These are phyloP conservation scores for Pelecanoides urinatrix DNA, from an alignment of 2,113 vertebrate genomes.

Conservation along the genomic window DNA sequence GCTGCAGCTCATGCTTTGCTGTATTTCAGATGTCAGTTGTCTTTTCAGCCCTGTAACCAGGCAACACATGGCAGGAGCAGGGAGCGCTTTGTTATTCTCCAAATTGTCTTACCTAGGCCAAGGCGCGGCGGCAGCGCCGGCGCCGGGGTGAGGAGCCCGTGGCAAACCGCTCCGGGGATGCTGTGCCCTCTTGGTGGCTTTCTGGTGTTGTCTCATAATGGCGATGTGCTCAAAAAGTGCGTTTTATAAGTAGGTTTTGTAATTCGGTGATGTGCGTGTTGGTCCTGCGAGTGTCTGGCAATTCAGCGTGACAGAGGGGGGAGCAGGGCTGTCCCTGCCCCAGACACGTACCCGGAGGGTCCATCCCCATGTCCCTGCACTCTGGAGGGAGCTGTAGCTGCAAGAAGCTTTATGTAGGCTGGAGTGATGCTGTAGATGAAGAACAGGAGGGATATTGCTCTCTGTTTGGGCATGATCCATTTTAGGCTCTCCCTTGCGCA, in stretches of 20 bases:
- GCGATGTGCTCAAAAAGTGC: accelerated
- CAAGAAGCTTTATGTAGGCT: not conserved
- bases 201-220: accelerated
- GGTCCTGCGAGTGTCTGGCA: not conserved
- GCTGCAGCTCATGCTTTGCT: not conserved
- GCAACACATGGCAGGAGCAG: slow-evolving; percentile 37
- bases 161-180: accelerated
- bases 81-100: not conserved
- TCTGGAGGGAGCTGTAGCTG: not conserved
- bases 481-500: not conserved
- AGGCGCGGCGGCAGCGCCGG: not conserved
- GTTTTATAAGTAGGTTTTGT: not conserved
- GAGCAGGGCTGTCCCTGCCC: not conserved
- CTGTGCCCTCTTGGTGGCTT: accelerated
- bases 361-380: accelerated
- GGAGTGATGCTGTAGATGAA: not conserved
- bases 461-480: not conserved
- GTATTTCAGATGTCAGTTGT: slow-evolving; percentile 15
- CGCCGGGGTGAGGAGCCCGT: not conserved
- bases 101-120: not conserved
- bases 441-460: not conserved
- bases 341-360: accelerated
- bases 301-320: not conserved
- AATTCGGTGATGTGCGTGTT: accelerated
- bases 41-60: slow-evolving; percentile 45